Conservation (phyloP, 2,113 vertebrate genomes). For the Panthera tigris region DNA sequence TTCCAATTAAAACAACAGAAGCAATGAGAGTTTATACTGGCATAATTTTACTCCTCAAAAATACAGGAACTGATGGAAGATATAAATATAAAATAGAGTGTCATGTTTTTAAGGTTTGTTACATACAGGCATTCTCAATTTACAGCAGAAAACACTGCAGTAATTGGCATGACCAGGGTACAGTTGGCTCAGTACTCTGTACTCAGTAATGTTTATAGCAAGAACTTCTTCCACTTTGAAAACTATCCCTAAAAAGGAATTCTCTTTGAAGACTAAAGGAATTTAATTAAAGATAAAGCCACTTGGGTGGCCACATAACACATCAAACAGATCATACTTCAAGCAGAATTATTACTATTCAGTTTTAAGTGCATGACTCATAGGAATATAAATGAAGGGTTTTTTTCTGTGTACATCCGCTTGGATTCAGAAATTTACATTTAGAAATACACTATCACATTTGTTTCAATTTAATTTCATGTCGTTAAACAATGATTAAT, state of each 20-base stretch:
- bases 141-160: slow-evolving; percentile 49
- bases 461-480: slow-evolving; percentile 51
- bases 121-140: slow-evolving; percentile 59
- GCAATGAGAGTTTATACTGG: background rate
- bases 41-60: background rate
- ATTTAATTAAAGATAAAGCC: slow-evolving; percentile 74
- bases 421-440: slow-evolving; percentile 44
- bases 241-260: slow-evolving; percentile 71
- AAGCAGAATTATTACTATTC: slow-evolving; percentile 67
- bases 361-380: slow-evolving; percentile 70
- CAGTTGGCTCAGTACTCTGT: slow-evolving; percentile 28
- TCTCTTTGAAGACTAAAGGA: slow-evolving; percentile 76
- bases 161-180: slow-evolving; percentile 44
- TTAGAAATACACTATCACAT: slow-evolving; percentile 42
- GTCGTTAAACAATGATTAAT: slow-evolving; percentile 14
- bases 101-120: slow-evolving; percentile 44
- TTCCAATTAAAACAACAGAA: slow-evolving; percentile 37
- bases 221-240: slow-evolving; percentile 62
- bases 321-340: slow-evolving; percentile 70
- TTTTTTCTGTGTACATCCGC: slow-evolving; percentile 34
- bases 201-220: slow-evolving; percentile 51
- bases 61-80: background rate
- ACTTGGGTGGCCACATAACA: slow-evolving; percentile 74
- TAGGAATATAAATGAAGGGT: slow-evolving; percentile 56
- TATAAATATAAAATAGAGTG: background rate